phyloP scores from a whole-genome alignment of 1,140 invertebrate species.

The Acromyrmex heyeri region DNA sequence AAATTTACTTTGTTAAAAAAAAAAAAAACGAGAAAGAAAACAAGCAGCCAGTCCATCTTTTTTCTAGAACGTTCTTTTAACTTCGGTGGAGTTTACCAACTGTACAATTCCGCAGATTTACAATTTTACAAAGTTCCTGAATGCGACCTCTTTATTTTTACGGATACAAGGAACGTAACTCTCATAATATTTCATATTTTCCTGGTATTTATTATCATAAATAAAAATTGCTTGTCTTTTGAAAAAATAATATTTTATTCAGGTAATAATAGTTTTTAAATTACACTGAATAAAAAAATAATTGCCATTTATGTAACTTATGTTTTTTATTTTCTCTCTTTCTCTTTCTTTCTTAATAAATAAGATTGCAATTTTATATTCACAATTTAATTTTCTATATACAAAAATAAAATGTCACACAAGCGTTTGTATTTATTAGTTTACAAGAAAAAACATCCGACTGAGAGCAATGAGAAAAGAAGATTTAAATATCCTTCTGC shows the following conservation, averaged over 20 bases:
- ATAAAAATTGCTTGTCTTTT: background rate
- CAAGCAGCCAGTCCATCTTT: background rate
- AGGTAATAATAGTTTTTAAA: background rate
- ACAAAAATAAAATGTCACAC: background rate
- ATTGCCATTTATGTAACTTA: background rate
- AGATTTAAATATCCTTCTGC: background rate
- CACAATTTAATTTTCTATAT: background rate
- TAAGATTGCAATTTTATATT: background rate
- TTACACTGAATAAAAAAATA: background rate
- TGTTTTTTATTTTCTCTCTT: background rate
- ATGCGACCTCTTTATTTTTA: background rate
- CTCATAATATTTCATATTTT: constrained; percentile 6
- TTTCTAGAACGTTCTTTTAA: background rate
- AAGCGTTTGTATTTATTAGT: background rate
- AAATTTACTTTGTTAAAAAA: constrained; percentile 28
- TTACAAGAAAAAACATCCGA: background rate
- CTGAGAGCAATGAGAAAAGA: background rate
- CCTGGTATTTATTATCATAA: constrained; percentile 8
- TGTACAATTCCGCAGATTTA: constrained; percentile 14
- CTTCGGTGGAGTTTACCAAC: background rate
- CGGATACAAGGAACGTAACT: background rate
- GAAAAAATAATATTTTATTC: background rate
- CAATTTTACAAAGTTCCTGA: constrained; percentile 19
- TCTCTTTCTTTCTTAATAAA: background rate
- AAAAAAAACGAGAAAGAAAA: background rate